Conservation (phyloP, 2,113 vertebrate species). For the Aviceda subcristata region DNA sequence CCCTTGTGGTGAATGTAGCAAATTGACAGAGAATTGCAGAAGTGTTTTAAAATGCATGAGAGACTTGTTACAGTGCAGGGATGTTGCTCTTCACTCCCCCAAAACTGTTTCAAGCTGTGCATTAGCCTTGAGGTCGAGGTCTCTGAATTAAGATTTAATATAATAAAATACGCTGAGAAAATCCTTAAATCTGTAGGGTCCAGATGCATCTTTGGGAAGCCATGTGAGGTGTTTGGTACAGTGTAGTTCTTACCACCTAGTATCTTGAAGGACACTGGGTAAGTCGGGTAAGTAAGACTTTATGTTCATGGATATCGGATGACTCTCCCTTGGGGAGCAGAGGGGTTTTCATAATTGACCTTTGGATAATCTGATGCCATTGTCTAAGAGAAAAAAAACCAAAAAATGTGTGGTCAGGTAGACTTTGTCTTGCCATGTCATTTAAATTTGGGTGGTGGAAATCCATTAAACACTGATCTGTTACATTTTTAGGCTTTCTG, state of each 20-base stretch:
- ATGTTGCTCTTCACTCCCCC: background rate
- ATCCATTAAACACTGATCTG: background rate
- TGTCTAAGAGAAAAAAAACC: background rate
- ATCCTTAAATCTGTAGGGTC: background rate
- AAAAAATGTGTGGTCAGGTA: background rate
- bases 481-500: background rate
- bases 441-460: background rate
- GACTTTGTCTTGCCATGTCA: background rate
- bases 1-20: background rate
- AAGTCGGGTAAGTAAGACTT: background rate
- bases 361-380: background rate
- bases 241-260: background rate
- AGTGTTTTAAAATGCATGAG: background rate
- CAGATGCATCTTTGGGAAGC: background rate
- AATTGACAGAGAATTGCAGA: background rate
- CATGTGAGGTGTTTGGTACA: background rate
- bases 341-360: background rate
- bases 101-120: background rate
- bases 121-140: background rate
- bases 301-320: rapidly evolving
- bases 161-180: background rate
- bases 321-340: background rate
- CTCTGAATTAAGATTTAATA: background rate
- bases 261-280: background rate
- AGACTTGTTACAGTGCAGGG: background rate